These are phyloP conservation scores for Anarrhichthys ocellatus DNA, from an alignment of 2,113 vertebrate species.

Conservation along the genomic window DNA sequence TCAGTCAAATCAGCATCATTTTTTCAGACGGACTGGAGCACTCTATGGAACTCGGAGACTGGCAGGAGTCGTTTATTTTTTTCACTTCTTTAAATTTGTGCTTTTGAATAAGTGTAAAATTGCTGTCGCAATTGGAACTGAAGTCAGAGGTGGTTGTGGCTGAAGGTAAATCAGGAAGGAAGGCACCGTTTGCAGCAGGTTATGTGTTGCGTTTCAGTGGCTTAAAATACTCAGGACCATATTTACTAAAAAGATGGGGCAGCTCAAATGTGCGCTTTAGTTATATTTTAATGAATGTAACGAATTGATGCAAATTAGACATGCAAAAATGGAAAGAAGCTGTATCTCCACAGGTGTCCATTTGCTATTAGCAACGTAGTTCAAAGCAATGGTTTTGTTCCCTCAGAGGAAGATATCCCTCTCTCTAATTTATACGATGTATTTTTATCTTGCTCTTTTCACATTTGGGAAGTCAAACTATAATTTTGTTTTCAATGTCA, in stretches of 20 bases:
- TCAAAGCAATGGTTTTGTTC: background rate
- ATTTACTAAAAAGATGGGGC: background rate
- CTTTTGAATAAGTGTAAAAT: background rate
- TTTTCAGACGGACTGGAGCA: constrained; percentile 22
- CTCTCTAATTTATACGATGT: background rate
- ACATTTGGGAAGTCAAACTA: background rate
- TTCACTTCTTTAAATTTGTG: background rate
- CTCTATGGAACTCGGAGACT: constrained; percentile 1
- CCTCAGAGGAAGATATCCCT: too few species aligned
- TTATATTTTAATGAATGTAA: background rate
- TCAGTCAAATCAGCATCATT: constrained; percentile 59
- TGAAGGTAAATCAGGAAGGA: background rate
- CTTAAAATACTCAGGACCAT: background rate
- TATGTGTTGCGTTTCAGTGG: background rate
- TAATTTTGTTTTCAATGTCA: too few species aligned
- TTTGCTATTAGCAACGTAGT: background rate
- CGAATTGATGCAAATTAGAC: background rate
- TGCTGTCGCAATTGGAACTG: background rate
- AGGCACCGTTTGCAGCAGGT: background rate
- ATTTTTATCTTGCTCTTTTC: background rate
- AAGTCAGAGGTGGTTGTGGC: constrained; percentile 17
- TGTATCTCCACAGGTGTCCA: background rate
- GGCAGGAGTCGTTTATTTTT: background rate
- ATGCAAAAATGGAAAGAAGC: background rate
- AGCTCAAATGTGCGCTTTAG: background rate